Evolutionary conservation across 2,888 invertebrate species (phyloP), one percentile per base, ranked within the genome.

Genomic region (Drosophila demipolita): DNA sequence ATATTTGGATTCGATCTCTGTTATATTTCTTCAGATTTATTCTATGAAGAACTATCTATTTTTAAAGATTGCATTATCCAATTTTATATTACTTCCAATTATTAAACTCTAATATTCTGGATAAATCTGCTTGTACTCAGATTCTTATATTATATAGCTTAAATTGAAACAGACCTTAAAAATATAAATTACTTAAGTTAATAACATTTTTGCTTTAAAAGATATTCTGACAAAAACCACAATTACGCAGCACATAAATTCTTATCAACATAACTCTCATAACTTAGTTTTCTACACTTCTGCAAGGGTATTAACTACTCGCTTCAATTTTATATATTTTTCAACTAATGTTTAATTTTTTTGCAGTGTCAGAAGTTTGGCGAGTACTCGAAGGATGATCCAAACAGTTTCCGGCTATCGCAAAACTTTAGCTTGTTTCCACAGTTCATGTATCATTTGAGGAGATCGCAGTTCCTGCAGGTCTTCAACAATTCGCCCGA

Each of bases 401-500:
- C 99, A 20, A 97, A 97, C 92, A 98, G 98, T 81, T 99, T 99
- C 94, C 95, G 99, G 59, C 95, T 99, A 71, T 96, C 97, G 3
- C 99, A 99, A 92, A 99, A 99, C 94, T 99, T 99, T 94, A 98
- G 98, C 70, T 94, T 99, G 68, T 99, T 99, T 94, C 99, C 99
- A 50, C 99, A 99, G 94, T 99, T 99, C 93, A 99, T 99, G 99
- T 99, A 99, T 94, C 99, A 99, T 92, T 94, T 99, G 90, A 95
- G 99, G 50, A 95, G 99, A 82, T 99, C 99, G 33, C 99, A 99
- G 94, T 99, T 99, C 94, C 95, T 99, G 79, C 99, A 99, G 94
- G 99, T 99, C 53, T 99, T 99, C 94, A 99, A 99, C 94, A 99
- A 99, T 94, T 99, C 99, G 48, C 99, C 99, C 0, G 99, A 99